A percentile compares a stretch with the other conserved stretches of the same genome.
Evolutionary conservation across 2,113 vertebrate genomes (phyloP).

Genomic region (Lophotis ruficrista): DNA sequence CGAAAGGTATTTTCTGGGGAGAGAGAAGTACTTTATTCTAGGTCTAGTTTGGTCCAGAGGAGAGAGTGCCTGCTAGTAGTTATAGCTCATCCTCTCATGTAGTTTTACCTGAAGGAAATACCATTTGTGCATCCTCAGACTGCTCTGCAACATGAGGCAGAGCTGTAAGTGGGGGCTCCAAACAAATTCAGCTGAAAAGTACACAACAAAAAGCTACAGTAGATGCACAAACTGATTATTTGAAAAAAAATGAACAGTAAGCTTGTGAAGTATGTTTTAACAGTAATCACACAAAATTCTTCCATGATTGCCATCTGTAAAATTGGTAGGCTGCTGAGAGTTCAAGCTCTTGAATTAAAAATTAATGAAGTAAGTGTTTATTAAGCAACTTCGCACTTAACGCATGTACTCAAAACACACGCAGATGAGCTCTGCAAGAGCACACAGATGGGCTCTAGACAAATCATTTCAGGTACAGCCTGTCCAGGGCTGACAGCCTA

Average conservation of each 20-base stretch:
- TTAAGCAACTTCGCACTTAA: background rate
- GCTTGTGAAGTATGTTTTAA: background rate
- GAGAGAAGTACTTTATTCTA: background rate
- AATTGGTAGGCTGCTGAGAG: background rate
- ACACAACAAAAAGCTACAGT: background rate
- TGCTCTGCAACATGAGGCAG: background rate
- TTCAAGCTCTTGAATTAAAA: background rate
- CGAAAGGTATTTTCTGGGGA: background rate
- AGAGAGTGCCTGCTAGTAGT: background rate
- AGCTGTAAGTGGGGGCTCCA: background rate
- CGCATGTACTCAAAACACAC: background rate
- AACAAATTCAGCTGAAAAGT: background rate
- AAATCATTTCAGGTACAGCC: background rate
- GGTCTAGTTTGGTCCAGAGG: background rate
- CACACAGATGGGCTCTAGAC: background rate
- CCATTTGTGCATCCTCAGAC: background rate
- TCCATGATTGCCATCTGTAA: background rate
- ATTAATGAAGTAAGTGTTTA: background rate
- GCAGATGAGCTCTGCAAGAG: too few species aligned
- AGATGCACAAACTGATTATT: background rate
- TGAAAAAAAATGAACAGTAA: background rate
- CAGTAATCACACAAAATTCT: background rate
- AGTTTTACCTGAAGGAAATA: background rate
- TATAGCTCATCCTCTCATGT: background rate
- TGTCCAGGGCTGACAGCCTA: background rate